Conservation (phyloP, 2,797 vertebrate genomes). For the Crenuchus spilurus region DNA sequence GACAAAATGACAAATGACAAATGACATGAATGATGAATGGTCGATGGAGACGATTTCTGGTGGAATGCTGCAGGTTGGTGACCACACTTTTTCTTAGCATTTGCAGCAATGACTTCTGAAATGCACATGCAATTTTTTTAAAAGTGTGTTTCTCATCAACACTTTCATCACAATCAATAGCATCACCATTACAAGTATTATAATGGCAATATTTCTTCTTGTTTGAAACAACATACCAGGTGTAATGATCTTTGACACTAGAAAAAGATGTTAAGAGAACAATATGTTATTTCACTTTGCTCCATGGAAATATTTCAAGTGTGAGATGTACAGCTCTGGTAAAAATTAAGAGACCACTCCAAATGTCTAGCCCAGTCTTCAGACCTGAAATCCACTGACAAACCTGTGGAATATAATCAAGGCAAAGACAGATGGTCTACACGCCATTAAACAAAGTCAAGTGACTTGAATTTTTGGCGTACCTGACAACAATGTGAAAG, state of each 20-base stretch:
- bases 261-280: constrained; percentile 68
- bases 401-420: too few species aligned
- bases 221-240: constrained; percentile 68
- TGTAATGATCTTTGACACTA: constrained; percentile 67
- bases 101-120: constrained; percentile 47
- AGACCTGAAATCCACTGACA: too few species aligned
- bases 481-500: too few species aligned
- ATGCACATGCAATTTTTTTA: constrained; percentile 62
- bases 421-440: too few species aligned
- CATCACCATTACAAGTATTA: constrained; percentile 44
- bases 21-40: constrained; percentile 32
- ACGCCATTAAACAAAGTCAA: too few species aligned
- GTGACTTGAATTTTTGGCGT: too few species aligned
- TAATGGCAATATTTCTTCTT: constrained; percentile 37
- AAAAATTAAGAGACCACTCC: too few species aligned
- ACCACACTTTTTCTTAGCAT: constrained; percentile 49
- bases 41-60: constrained; percentile 51
- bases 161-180: constrained; percentile 29
- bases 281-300: constrained; percentile 55
- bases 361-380: too few species aligned
- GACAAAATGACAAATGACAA: constrained; percentile 42
- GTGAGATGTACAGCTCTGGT: too few species aligned
- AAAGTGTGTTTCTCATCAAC: constrained; percentile 46
- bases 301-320: constrained; percentile 13
- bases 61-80: constrained; percentile 30